Conservation (phyloP, 2,113 vertebrate species). For the Salvator merianae region DNA sequence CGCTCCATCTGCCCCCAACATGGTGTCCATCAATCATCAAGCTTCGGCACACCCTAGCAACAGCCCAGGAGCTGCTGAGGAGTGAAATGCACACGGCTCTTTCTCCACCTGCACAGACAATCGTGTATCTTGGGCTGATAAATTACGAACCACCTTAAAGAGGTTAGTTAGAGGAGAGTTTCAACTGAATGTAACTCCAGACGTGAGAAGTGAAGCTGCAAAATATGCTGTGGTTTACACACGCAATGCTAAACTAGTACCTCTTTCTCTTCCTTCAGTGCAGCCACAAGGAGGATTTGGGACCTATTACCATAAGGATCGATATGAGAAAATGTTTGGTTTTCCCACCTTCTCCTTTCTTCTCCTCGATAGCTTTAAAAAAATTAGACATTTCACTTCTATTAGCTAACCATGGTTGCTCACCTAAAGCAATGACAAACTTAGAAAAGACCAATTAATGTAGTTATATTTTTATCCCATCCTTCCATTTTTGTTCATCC, state of each 20-base stretch:
- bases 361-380: background rate
- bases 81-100: conserved; percentile 16
- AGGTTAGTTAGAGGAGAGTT: background rate
- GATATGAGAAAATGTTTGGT: background rate
- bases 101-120: background rate
- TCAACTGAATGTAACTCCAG: background rate
- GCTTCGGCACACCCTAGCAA: background rate
- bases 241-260: background rate
- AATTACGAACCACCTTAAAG: background rate
- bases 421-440: background rate
- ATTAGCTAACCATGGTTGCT: background rate
- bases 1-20: rapidly evolving
- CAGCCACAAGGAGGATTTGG: background rate
- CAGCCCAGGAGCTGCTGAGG: background rate
- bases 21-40: background rate
- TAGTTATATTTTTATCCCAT: too few relatives aligned
- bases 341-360: background rate
- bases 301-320: background rate
- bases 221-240: background rate
- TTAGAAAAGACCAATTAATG: too few relatives aligned
- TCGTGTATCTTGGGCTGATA: background rate
- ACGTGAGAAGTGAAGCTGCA: background rate
- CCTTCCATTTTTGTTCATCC: too few relatives aligned
- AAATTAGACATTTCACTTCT: background rate
- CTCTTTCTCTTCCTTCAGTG: background rate